Conservation (phyloP, 2,888 invertebrate species). For the Deilephila porcellus region DNA sequence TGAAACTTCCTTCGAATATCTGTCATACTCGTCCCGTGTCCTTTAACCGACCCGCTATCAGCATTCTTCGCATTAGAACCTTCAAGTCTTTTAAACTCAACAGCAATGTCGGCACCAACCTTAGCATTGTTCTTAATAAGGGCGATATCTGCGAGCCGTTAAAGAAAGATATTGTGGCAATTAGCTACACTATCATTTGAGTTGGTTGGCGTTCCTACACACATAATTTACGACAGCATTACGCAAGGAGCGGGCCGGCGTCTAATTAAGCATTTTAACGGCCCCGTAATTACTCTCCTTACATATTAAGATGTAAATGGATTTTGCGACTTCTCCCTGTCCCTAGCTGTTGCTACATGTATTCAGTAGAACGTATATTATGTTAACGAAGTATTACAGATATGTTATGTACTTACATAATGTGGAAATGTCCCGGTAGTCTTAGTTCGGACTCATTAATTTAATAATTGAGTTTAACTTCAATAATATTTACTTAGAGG, state of each 20-base stretch:
- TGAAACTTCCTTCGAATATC: slow-evolving; percentile 61
- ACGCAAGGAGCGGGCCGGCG: slow-evolving; percentile 48
- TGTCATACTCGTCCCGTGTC: slow-evolving; percentile 43
- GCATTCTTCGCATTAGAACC: slow-evolving; percentile 47
- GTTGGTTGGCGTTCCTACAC: slow-evolving; percentile 58
- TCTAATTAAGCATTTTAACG: slow-evolving; percentile 64
- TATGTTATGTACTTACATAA: not conserved
- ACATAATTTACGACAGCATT: slow-evolving; percentile 65
- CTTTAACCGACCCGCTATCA: slow-evolving; percentile 58
- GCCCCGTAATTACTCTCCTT: slow-evolving; percentile 42
- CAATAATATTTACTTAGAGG: too few relatives aligned
- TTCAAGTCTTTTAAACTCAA: slow-evolving; percentile 82
- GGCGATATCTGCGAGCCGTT: slow-evolving; percentile 89
- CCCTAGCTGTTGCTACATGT: not conserved
- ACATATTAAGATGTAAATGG: slow-evolving; percentile 29
- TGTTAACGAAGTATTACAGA: not conserved
- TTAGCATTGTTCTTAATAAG: slow-evolving; percentile 97
- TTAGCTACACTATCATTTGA: slow-evolving; percentile 65
- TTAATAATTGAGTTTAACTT: too few relatives aligned
- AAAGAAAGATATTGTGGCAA: slow-evolving; percentile 70
- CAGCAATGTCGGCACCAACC: slow-evolving; percentile 92
- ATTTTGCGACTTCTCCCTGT: not conserved
- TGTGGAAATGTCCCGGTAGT: too few relatives aligned
- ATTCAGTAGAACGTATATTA: not conserved
- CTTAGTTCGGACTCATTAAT: too few relatives aligned